Percentiles rank a stretch among this genome's conserved stretches.
These are phyloP conservation scores for Eulemur albifrons DNA, from an alignment of 2,797 vertebrate genomes.

Conservation along the genomic window DNA sequence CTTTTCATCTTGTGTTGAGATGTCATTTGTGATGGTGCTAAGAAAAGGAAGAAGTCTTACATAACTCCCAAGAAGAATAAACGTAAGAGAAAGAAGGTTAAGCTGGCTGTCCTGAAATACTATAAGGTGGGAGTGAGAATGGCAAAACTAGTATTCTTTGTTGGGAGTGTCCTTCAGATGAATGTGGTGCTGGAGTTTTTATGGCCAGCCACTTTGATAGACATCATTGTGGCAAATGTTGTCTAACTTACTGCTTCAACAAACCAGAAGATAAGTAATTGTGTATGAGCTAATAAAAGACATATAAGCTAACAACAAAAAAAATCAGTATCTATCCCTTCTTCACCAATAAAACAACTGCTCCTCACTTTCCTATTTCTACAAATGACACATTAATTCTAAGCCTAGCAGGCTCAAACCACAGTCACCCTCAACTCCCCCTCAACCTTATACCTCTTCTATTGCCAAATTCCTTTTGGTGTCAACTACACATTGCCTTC, in stretches of 20 bases:
- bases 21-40: background rate
- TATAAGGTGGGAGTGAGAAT: background rate
- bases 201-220: background rate
- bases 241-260: background rate
- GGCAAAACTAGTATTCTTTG: background rate
- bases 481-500: background rate
- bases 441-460: background rate
- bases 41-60: background rate
- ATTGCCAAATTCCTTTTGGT: background rate
- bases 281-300: background rate
- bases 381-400: slow-evolving; percentile 11
- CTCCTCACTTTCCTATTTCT: slow-evolving; percentile 4
- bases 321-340: background rate
- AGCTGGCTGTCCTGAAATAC: background rate
- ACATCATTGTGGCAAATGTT: background rate
- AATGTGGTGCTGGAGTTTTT: background rate
- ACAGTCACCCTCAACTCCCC: background rate
- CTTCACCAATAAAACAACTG: background rate
- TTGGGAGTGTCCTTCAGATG: background rate
- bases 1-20: background rate
- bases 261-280: background rate
- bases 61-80: background rate
- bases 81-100: background rate
- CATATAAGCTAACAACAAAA: background rate
- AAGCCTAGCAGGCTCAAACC: slow-evolving; percentile 6